Conservation (phyloP, 2,888 invertebrate genomes). For the Syrista parreyssii region DNA sequence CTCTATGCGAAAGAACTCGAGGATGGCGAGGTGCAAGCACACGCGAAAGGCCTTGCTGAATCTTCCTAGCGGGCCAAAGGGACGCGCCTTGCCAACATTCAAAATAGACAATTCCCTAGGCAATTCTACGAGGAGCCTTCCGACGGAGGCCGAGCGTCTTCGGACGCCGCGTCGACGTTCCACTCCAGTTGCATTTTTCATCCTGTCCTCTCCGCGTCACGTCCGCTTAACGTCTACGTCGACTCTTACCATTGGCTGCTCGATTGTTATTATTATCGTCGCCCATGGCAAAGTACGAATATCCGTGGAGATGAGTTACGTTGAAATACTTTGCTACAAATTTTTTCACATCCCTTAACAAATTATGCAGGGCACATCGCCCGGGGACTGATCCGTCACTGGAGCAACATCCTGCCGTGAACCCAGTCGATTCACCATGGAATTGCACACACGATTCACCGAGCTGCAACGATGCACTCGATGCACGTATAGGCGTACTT, state of each 20-base stretch:
- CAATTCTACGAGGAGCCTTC: background rate
- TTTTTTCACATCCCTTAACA: background rate
- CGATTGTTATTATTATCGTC: background rate
- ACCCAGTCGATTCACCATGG: constrained; percentile 49
- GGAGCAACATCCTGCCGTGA: constrained; percentile 61
- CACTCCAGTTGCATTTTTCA: background rate
- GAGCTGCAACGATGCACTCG: constrained; percentile 59
- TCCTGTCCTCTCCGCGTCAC: background rate
- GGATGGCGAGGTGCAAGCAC: background rate
- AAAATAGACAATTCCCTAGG: background rate
- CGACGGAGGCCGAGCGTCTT: background rate
- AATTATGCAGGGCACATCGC: background rate
- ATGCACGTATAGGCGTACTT: background rate
- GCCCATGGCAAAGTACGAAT: background rate
- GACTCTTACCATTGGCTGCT: background rate
- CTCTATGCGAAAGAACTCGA: background rate
- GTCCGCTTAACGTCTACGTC: background rate
- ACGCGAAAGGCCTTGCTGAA: background rate
- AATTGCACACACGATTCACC: constrained; percentile 55
- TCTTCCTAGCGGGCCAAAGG: background rate
- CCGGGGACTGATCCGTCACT: constrained; percentile 42
- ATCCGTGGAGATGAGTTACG: too few species aligned
- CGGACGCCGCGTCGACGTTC: background rate
- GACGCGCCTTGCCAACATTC: background rate
- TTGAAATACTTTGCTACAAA: too few species aligned